Conservation (phyloP, 2,797 vertebrate genomes). For the Pelochelys cantorii region DNA sequence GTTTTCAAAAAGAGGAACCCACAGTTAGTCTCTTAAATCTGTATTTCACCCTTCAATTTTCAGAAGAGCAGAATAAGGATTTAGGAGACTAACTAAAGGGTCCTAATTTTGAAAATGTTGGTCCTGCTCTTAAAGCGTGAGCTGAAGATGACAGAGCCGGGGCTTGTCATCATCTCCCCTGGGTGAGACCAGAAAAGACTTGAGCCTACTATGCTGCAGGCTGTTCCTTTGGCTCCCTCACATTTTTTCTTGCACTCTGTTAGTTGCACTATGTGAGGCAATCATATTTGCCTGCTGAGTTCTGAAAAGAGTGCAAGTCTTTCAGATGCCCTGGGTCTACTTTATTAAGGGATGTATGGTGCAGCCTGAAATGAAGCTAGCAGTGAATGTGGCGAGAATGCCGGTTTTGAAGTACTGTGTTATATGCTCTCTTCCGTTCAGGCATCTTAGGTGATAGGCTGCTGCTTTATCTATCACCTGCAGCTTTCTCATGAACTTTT, state of each 20-base stretch:
- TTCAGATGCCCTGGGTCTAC: not conserved
- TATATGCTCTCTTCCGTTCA: not conserved
- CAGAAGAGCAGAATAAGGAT: not conserved
- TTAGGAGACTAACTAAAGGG: not conserved
- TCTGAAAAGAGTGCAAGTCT: not conserved
- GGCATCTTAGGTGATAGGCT: conserved; percentile 9
- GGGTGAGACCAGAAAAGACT: not conserved
- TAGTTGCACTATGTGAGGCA: accelerated
- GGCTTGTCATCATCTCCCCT: not conserved
- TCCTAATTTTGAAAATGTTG: not conserved
- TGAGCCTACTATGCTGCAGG: not conserved
- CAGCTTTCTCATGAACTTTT: conserved; percentile 49
- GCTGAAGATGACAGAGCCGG: not conserved
- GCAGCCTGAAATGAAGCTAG: not conserved
- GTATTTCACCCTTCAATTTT: not conserved
- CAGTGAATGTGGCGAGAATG: not conserved
- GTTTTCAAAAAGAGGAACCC: not conserved
- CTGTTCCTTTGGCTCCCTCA: not conserved
- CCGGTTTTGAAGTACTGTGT: conserved; percentile 17
- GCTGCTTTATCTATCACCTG: conserved; percentile 33
- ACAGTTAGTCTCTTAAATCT: not conserved
- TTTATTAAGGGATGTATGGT: not conserved
- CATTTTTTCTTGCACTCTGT: not conserved
- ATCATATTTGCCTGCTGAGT: not conserved
- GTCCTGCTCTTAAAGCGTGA: not conserved